These are phyloP conservation scores for Drosophila ficusphila DNA, from an alignment of 1,140 invertebrate species.

Conservation along the genomic window DNA sequence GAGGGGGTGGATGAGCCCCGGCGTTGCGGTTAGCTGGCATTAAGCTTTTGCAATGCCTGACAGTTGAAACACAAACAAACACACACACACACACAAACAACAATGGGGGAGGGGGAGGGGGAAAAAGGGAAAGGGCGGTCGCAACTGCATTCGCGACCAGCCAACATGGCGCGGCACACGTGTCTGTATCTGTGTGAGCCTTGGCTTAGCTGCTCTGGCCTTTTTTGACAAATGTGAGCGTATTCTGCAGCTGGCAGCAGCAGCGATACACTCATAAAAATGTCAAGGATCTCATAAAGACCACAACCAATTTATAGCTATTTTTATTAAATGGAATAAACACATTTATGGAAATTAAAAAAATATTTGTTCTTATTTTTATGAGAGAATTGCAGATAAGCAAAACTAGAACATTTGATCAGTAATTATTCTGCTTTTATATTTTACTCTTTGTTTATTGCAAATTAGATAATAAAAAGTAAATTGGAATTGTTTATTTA, in stretches of 20 bases:
- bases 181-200: slow-evolving; percentile 35
- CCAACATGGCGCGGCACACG: slow-evolving; percentile 76
- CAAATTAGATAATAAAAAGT: too few relatives aligned
- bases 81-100: too few relatives aligned
- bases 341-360: too few relatives aligned
- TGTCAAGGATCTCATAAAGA: too few relatives aligned
- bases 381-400: too few relatives aligned
- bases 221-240: slow-evolving; percentile 57
- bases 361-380: too few relatives aligned
- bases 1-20: neutral
- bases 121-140: slow-evolving; percentile 22
- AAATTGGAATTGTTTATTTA: too few relatives aligned
- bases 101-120: slow-evolving; percentile 3
- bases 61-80: slow-evolving; percentile 56
- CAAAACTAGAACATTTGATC: too few relatives aligned
- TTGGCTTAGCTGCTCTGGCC: slow-evolving; percentile 46
- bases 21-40: slow-evolving; percentile 67
- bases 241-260: slow-evolving; percentile 28
- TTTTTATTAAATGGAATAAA: too few relatives aligned
- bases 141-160: slow-evolving; percentile 64
- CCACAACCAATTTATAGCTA: too few relatives aligned
- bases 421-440: too few relatives aligned
- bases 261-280: slow-evolving; percentile 9
- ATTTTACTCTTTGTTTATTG: too few relatives aligned
- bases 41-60: slow-evolving; percentile 74